Evolutionary conservation across 2,797 vertebrate species (phyloP).

Genomic region (Remorina albescens): DNA sequence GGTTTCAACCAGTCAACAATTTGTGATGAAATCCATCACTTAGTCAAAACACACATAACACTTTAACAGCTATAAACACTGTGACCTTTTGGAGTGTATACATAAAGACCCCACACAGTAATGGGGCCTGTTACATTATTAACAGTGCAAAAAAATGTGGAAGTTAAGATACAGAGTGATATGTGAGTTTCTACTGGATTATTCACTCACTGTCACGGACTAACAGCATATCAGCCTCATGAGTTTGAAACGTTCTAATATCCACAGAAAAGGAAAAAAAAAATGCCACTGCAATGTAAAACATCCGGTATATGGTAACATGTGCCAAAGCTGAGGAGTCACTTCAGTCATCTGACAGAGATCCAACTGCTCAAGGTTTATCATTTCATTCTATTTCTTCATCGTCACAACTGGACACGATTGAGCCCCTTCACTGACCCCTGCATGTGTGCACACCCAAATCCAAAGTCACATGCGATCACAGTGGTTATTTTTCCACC

Average conservation of each 20-base stretch:
- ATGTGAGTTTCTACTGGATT: conserved; percentile 30
- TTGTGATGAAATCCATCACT: conserved; percentile 7
- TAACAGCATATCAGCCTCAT: conserved; percentile 1
- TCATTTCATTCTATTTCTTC: conserved; percentile 34
- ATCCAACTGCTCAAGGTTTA: conserved; percentile 23
- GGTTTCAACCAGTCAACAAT: not conserved
- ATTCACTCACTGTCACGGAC: not conserved
- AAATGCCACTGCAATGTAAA: not conserved
- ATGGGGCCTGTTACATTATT: conserved; percentile 17
- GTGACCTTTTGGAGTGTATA: conserved; percentile 20
- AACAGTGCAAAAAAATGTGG: conserved; percentile 6
- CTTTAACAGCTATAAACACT: conserved; percentile 17
- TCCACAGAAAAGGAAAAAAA: not conserved
- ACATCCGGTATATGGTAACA: conserved; percentile 10
- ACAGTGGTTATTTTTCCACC: conserved; percentile 36
- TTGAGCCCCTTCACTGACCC: conserved; percentile 10
- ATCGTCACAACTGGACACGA: conserved; percentile 13
- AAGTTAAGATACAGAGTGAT: conserved; percentile 4
- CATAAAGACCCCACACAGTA: conserved; percentile 24
- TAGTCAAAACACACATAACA: not conserved
- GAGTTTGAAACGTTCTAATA: conserved; percentile 9
- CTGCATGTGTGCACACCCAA: conserved; percentile 39
- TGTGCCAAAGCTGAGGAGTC: not conserved
- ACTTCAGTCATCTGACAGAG: conserved; percentile 31
- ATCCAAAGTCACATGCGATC: conserved; percentile 26